Percentiles rank a stretch among this genome's conserved stretches.
Evolutionary conservation across 2,888 invertebrate genomes (phyloP).

Genomic region (Pristionchus arcanus): DNA sequence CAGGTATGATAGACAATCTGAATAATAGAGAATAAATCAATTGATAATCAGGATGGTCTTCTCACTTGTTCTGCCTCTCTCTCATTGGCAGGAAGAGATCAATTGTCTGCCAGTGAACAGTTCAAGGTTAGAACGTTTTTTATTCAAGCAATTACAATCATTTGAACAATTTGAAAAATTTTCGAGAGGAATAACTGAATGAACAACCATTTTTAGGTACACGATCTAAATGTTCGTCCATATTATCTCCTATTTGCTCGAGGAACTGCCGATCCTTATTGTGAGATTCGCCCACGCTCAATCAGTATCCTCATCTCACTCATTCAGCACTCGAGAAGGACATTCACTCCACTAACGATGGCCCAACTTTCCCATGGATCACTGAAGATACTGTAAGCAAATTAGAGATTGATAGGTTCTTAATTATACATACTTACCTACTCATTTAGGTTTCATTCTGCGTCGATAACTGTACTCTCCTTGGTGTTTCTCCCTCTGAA

Average conservation of each 20-base stretch:
- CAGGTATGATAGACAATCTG: constrained; percentile 31
- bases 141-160: background rate
- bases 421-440: background rate
- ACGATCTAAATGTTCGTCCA: constrained; percentile 63
- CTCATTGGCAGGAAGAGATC: constrained; percentile 61
- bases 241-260: constrained; percentile 68
- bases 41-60: constrained; percentile 45
- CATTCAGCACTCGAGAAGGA: constrained; percentile 69
- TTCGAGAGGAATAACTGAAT: no score
- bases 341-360: constrained; percentile 70
- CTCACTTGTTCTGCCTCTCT: constrained; percentile 59
- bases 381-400: constrained; percentile 61
- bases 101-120: constrained; percentile 60
- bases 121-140: constrained; percentile 60
- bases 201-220: constrained; percentile 59
- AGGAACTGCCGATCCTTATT: constrained; percentile 67
- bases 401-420: no score
- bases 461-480: constrained; percentile 62
- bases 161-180: background rate
- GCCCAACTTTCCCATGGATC: constrained; percentile 69
- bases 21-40: background rate
- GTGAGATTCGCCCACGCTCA: constrained; percentile 57
- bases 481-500: constrained; percentile 54
- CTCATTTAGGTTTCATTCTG: constrained; percentile 61
- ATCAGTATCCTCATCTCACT: background rate